Evolutionary conservation across 2,888 invertebrate genomes (phyloP).

Genomic region (Drosophila suboccidentalis): DNA sequence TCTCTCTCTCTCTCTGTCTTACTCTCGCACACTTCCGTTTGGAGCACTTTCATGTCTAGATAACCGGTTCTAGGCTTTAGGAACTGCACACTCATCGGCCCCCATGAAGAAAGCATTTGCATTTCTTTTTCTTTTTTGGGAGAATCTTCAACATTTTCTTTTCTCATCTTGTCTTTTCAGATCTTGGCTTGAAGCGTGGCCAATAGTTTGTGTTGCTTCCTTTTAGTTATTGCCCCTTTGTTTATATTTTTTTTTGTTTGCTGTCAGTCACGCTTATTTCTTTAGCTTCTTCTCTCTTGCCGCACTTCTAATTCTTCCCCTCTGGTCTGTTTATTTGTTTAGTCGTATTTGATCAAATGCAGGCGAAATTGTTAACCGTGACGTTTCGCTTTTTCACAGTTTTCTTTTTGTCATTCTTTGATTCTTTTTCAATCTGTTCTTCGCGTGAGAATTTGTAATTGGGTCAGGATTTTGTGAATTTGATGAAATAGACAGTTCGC

Average conservation of each 20-base stretch:
- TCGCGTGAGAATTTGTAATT: slow-evolving; percentile 79
- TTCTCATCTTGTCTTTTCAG: slow-evolving; percentile 4
- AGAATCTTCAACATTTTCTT: slow-evolving; percentile 29
- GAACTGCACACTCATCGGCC: slow-evolving; percentile 57
- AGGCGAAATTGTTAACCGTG: slow-evolving; percentile 74
- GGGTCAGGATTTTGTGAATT: slow-evolving; percentile 67
- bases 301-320: slow-evolving; percentile 6
- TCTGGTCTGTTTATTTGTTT: slow-evolving; percentile 66
- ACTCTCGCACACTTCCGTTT: slow-evolving; percentile 64
- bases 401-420: slow-evolving; percentile 12
- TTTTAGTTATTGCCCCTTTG: slow-evolving; percentile 64
- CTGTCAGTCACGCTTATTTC: slow-evolving; percentile 31
- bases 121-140: slow-evolving; percentile 30
- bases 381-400: slow-evolving; percentile 70
- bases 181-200: slow-evolving; percentile 41
- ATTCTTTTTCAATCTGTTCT: slow-evolving; percentile 30
- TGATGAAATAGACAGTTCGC: slow-evolving; percentile 35
- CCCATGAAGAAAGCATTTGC: slow-evolving; percentile 40
- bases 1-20: slow-evolving; percentile 4
- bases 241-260: slow-evolving; percentile 42
- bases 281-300: not conserved
- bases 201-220: slow-evolving; percentile 46
- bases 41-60: slow-evolving; percentile 66
- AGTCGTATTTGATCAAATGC: slow-evolving; percentile 70
- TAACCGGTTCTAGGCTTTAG: slow-evolving; percentile 73